Conservation (phyloP, 2,888 invertebrate species). For the Trachelus stipa region DNA sequence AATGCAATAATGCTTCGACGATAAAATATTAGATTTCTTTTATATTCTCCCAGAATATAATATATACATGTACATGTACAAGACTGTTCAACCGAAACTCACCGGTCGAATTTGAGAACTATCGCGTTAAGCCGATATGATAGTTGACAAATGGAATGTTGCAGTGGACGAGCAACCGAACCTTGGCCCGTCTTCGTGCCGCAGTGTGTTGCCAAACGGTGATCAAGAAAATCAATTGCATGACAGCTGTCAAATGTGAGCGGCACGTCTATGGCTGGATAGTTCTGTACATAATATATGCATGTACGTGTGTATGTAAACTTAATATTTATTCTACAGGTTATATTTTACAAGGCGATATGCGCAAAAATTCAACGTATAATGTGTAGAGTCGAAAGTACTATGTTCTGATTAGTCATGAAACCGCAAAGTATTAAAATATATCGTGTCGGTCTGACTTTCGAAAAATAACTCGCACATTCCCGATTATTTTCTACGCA, state of each 20-base stretch:
- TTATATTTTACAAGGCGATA: conserved; percentile 21
- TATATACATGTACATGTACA: conserved; percentile 26
- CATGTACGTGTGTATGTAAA: conserved; percentile 20
- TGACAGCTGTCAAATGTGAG: no score
- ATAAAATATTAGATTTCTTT: conserved; percentile 51
- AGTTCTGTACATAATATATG: not conserved
- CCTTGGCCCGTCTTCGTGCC: not conserved
- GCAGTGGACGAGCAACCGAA: not conserved
- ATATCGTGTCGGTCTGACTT: not conserved
- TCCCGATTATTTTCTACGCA: conserved; percentile 28
- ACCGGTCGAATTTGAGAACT: not conserved
- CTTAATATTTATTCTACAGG: conserved; percentile 29
- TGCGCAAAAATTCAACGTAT: conserved; percentile 30
- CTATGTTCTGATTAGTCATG: not conserved
- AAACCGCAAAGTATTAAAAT: not conserved
- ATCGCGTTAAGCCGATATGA: not conserved
- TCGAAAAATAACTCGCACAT: not conserved
- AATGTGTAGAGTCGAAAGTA: conserved; percentile 29
- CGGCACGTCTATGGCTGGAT: not conserved
- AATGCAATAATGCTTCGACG: conserved; percentile 3
- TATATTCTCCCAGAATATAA: conserved; percentile 56
- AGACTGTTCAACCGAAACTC: not conserved
- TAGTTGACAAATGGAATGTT: not conserved
- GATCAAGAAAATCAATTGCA: not conserved
- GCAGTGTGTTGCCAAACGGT: not conserved